Base-by-base conservation (phyloP, 30 jellyfish, hydroid and myxozoan genomes). In the Catostylus mosaicus region DNA sequence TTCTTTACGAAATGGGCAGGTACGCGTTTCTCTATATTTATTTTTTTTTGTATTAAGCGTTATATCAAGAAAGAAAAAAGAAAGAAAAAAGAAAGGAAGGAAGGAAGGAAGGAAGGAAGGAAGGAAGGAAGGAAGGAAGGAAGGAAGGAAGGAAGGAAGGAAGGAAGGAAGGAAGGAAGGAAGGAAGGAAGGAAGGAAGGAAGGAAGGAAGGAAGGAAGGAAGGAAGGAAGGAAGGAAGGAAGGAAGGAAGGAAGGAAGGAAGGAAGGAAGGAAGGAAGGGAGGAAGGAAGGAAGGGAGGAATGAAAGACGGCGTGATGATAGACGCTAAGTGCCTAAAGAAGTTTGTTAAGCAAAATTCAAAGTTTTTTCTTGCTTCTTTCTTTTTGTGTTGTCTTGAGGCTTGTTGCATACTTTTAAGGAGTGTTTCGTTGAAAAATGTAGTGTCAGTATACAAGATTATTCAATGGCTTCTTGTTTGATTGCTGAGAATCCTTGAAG, bases 1-100 rank as follows among this genome's bases (percentile, higher is more conserved):
- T 81, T 56, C 78, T 94, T 23, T 88, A 75, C 73, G 97, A 88
- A 36, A 94, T 94, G 97, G 70, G 99, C 93, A 83, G 89, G 99
- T 94, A 61, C n/a, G n/a, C n/a, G n/a, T 43, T 43, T 43, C 54
- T 43, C 16, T 43, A 43, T 16, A 61, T 91, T 40, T 23, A 0
- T 3, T 0, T 40, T 80, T 12, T n/a, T 75, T 75, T 47, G 70
- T 56, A 6, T 43, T 16, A 43, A 43, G 8, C 54, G 8, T 43
- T 43, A 43, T 0, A 0, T 43, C 54, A 43, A n/a, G n/a, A n/a
- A 19, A 22, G 22, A 60, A 23, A 19, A 19, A 12, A 60, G 23
- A n/a, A n/a, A n/a, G n/a, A n/a, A n/a, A n/a, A n/a, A n/a, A n/a
- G 56, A 65, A 19, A 35, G 56, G 51, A 19, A 29, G 52, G 78